Base-by-base conservation (phyloP, 1,140 invertebrate genomes). In the Euschistus heros region DNA sequence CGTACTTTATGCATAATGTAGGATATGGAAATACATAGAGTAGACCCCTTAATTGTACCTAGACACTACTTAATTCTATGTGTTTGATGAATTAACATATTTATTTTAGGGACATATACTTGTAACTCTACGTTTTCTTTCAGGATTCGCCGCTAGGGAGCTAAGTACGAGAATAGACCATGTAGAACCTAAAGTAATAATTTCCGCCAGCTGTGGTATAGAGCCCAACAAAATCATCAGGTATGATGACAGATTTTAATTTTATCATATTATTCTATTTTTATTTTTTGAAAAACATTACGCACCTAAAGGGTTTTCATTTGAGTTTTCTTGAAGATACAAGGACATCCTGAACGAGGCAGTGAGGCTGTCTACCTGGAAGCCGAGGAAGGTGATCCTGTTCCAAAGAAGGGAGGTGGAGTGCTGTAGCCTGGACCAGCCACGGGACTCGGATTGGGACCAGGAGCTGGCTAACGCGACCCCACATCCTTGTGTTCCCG, bases 291-390 rank as follows among this genome's bases (percentile, higher is more conserved):
- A 2, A 24, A 4, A 59, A 59, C 26, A 27, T 59, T 59, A 27
- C 2, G 24, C 27, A 18, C 17, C n/a, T 62, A 22, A 62, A 20
- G 4, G 60, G 30, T 67, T 50, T n/a, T 59, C 0, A 17, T 62
- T 37, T 10, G 33, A 37, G 33, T n/a, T 57, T 62, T 54, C 69
- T 71, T 76, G 20, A 69, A 89, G 86, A 60, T 97, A 97, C 73
- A 90, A 94, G 72, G 85, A 86, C 42, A 91, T 96, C 71, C 73
- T 97, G 47, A 91, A 95, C 74, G 86, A 89, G 68, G 92, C 93
- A 0, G 77, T 97, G 15, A 79, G 80, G 17, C 80, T 86, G 68
- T 86, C 86, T 10, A 78, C 75, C 4, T 84, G 84, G 70, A 83
- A 85, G 69, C 89, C 87, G 0, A 77, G 80, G 0, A 83, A 82